A percentile compares a stretch with the other conserved stretches of the same genome.
phyloP scores from a whole-genome alignment of 2,797 vertebrate genomes.

The Triplophysa yarkandensis region DNA sequence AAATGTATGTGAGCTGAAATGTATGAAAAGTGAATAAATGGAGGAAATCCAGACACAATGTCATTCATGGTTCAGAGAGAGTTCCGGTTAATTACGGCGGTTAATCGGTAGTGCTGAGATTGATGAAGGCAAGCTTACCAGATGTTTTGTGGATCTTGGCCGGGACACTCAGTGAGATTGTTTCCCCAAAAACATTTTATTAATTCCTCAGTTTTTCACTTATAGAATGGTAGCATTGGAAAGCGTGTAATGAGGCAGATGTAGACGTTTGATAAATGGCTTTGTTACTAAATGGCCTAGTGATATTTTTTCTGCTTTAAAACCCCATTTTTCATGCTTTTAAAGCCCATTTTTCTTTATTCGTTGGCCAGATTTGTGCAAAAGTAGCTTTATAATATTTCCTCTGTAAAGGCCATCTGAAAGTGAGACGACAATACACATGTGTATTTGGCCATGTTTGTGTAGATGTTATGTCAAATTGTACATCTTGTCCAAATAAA shows the following conservation, averaged over 20 bases:
- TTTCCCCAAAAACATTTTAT: slow-evolving; percentile 19
- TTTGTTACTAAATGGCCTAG: slow-evolving; percentile 10
- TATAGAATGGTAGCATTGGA: neutral
- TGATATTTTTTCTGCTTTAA: slow-evolving; percentile 15
- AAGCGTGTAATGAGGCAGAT: slow-evolving; percentile 29
- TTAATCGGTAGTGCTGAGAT: slow-evolving; percentile 43
- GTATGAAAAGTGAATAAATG: slow-evolving; percentile 38
- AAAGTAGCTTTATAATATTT: slow-evolving; percentile 30
- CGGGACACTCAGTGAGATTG: neutral
- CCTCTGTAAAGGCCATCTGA: slow-evolving; percentile 3
- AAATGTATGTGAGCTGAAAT: slow-evolving; percentile 14
- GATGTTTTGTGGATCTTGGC: slow-evolving; percentile 42
- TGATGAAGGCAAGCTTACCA: slow-evolving; percentile 36
- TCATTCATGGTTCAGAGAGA: slow-evolving; percentile 42
- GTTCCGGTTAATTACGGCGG: slow-evolving; percentile 48
- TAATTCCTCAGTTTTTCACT: slow-evolving; percentile 4
- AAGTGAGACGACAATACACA: slow-evolving; percentile 9
- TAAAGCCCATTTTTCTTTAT: slow-evolving; percentile 11
- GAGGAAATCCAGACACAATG: slow-evolving; percentile 40
- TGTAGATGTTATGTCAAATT: slow-evolving; percentile 17
- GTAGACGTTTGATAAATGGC: slow-evolving; percentile 29
- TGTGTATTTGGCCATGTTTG: slow-evolving; percentile 35
- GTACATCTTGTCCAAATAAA: slow-evolving; percentile 25
- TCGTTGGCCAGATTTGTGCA: slow-evolving; percentile 5
- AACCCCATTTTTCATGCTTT: too few relatives aligned